These are phyloP conservation scores for Trichosurus vulpecula DNA, from an alignment of 2,797 vertebrate genomes.

Conservation along the genomic window DNA sequence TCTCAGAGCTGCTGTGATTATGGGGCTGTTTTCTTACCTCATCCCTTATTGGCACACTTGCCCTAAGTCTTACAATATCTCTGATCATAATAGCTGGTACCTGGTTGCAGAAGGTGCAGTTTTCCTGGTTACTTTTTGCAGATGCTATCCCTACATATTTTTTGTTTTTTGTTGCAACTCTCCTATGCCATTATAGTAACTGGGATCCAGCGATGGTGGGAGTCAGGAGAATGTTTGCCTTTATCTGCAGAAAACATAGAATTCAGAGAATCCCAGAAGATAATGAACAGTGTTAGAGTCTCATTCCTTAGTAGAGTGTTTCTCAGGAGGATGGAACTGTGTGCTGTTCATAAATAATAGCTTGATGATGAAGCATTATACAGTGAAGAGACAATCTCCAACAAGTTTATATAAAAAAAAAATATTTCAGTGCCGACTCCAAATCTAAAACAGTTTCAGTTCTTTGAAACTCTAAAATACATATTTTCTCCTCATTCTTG, in stretches of 20 bases:
- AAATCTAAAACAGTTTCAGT: conserved; percentile 84
- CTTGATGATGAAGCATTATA: conserved; percentile 75
- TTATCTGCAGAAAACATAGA: conserved; percentile 94
- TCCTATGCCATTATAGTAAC: conserved; percentile 98
- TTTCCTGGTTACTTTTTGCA: conserved; percentile 97
- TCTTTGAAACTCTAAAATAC: conserved; percentile 85
- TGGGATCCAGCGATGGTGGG: conserved; percentile 98
- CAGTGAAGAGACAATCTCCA: conserved; percentile 86
- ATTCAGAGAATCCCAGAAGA: conserved; percentile 92
- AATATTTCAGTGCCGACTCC: conserved; percentile 87
- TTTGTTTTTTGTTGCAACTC: conserved; percentile 94
- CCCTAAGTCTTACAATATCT: no score
- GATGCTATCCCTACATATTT: conserved; percentile 95
- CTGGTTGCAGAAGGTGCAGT: no score
- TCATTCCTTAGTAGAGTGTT: conserved; percentile 92
- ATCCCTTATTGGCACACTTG: no score
- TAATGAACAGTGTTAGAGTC: conserved; percentile 95
- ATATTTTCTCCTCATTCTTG: conserved; percentile 70
- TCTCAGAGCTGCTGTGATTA: conserved; percentile 98
- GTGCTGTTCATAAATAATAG: conserved; percentile 87
- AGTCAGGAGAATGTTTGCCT: conserved; percentile 93
- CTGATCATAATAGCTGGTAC: no score
- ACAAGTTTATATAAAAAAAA: conserved; percentile 83
- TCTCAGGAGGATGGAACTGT: conserved; percentile 86
- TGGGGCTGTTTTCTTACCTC: no score